A percentile compares a stretch with the other conserved stretches of the same genome.
Evolutionary conservation across 2,113 vertebrate species (phyloP).

Genomic region (Takifugu bimaculatus): DNA sequence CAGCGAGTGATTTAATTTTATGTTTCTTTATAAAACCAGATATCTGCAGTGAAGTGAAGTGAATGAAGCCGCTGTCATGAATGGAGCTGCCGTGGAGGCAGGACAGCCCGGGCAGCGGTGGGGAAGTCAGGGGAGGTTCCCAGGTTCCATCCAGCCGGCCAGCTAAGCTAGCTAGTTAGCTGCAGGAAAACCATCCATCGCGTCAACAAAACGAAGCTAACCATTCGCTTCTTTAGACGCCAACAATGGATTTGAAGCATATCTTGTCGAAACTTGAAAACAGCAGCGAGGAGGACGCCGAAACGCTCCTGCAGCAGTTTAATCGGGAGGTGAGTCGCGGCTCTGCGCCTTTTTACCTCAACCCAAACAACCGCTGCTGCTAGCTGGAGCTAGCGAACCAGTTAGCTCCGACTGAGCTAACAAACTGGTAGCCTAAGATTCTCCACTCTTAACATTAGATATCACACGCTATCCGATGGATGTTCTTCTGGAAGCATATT

Average conservation of each 20-base stretch:
- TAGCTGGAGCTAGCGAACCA: constrained; percentile 25
- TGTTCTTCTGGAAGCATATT: background rate
- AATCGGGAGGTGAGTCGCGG: constrained; percentile 69
- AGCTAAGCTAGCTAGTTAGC: constrained; percentile 36
- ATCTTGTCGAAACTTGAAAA: constrained; percentile 65
- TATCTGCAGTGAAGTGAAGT: no score
- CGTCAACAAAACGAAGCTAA: constrained; percentile 4
- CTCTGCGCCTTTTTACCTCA: constrained; percentile 11
- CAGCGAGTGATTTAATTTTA: no score
- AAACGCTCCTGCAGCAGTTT: constrained; percentile 59
- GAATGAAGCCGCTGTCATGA: no score
- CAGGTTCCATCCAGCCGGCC: constrained; percentile 21
- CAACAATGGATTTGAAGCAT: constrained; percentile 65
- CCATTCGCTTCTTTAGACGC: background rate
- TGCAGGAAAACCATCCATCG: background rate
- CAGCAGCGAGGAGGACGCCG: constrained; percentile 52
- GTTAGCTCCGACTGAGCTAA: constrained; percentile 10
- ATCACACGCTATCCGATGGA: background rate
- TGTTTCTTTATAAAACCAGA: no score
- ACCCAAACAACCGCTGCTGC: constrained; percentile 54
- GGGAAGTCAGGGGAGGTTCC: no score
- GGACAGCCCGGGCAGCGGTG: no score
- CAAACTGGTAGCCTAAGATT: background rate
- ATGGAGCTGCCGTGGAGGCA: no score
- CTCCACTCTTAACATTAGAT: background rate